Evolutionary conservation across 2,888 invertebrate species (phyloP), one percentile per base, ranked within the genome.

Genomic region (Netelia inedita): DNA sequence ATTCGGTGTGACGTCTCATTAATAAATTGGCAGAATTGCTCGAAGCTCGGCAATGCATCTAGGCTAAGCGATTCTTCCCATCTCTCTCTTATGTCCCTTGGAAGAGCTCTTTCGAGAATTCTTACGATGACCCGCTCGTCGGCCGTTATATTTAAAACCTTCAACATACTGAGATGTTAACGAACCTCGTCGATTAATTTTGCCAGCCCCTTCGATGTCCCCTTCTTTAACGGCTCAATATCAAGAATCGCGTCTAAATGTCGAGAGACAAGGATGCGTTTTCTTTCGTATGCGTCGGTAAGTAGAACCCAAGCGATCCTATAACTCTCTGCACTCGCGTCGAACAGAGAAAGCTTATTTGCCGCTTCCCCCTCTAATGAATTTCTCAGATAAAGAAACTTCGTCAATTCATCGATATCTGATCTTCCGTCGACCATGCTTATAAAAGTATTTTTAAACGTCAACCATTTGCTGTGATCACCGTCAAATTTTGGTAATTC

Each of bases 151-250:
- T 83, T 78, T 21, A 90, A 71, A 3, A 85, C 80, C 59, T 87
- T 71, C 19, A 89, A 73, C 28, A 86, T 79, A 16, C 79, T 85
- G 21, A 88, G 69, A 46, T 88, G 88, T 69, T 87, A 86, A 69
- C 86, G 72, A 16, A 85, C 76, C n/a, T 76, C 41, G 76, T 66
- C 78, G 19, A 68, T 46, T 11, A 63, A 19, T 72, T 85, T 73
- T 1, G n/a, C 53, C 16, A 79, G 61, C 57, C 59, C 46, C 78
- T 69, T 46, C 2, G 75, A 61, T 23, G 53, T 76, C 46, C 35
- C 69, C 8, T 19, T 72, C 11, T 35, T 55, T 10, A 76, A 21
- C 11, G 66, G 53, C 14, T 66, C 65, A 16, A 84, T 78, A n/a
- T 74, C 78, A 21, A 83, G 73, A 55, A 84, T 74, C 46, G 55